A percentile compares a stretch with the other conserved stretches of the same genome.
Evolutionary conservation across 2,113 vertebrate genomes (phyloP).

Genomic region (Amia ocellicauda): DNA sequence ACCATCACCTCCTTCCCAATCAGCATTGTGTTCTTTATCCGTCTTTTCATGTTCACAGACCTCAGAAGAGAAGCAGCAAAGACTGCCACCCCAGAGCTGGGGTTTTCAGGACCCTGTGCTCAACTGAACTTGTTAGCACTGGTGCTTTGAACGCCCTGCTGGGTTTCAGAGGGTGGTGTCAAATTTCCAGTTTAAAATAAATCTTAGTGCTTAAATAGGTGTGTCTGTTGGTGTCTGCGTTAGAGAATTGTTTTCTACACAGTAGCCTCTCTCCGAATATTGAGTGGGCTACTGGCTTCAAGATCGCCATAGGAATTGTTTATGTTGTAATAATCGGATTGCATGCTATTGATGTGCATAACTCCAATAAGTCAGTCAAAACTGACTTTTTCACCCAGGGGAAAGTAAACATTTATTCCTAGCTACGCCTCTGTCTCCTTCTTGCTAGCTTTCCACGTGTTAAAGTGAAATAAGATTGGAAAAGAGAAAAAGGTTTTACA

Average conservation of each 20-base stretch:
- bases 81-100: neutral
- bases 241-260: neutral
- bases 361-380: neutral
- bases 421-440: too few species aligned
- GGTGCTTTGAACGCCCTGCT: constrained; percentile 26
- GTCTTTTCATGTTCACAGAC: too few species aligned
- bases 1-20: too few species aligned
- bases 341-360: neutral
- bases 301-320: neutral
- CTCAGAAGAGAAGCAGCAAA: too few species aligned
- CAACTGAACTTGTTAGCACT: constrained; percentile 37
- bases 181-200: constrained; percentile 47
- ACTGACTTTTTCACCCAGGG: neutral
- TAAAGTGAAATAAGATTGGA: too few species aligned
- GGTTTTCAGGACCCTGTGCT: neutral
- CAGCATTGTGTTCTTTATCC: too few species aligned
- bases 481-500: too few species aligned
- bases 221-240: constrained; percentile 13
- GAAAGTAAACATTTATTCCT: neutral
- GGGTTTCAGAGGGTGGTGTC: constrained; percentile 17
- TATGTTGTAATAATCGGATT: neutral
- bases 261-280: neutral
- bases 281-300: neutral
- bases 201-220: constrained; percentile 41
- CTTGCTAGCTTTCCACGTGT: too few species aligned